Conservation (phyloP, 1,140 invertebrate genomes). For the Lucilia cuprina region DNA sequence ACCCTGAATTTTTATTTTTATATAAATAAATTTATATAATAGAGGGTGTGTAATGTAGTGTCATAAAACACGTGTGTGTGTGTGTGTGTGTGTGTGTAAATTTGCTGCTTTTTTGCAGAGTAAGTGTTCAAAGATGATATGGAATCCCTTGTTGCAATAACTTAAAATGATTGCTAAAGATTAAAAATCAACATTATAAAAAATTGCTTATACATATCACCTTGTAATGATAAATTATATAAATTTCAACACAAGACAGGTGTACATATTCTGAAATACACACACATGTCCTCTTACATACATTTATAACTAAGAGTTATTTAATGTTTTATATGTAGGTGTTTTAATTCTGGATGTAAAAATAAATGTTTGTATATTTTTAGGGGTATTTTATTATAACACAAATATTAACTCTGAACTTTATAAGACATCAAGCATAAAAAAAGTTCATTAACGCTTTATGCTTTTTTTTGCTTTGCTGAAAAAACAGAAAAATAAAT, state of each 20-base stretch:
- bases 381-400: not conserved
- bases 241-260: conserved; percentile 47
- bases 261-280: not conserved
- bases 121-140: not conserved
- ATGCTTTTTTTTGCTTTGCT: not conserved
- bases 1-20: no score
- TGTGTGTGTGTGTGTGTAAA: not conserved
- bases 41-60: not conserved
- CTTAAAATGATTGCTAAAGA: conserved; percentile 56
- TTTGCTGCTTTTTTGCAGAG: not conserved
- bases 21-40: not conserved
- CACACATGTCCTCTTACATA: not conserved
- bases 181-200: conserved; percentile 61
- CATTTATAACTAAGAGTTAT: not conserved
- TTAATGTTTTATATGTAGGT: not conserved
- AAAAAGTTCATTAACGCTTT: conserved; percentile 25
- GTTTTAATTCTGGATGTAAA: not conserved
- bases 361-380: not conserved
- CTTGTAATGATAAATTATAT: conserved; percentile 56
- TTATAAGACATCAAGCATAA: conserved; percentile 12
- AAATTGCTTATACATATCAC: conserved; percentile 44
- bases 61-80: not conserved
- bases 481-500: not conserved
- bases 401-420: conserved; percentile 34
- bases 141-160: conserved; percentile 19